These are phyloP conservation scores for Calyptommatus sinebrachiatus DNA, from an alignment of 2,113 vertebrate genomes.

Conservation along the genomic window DNA sequence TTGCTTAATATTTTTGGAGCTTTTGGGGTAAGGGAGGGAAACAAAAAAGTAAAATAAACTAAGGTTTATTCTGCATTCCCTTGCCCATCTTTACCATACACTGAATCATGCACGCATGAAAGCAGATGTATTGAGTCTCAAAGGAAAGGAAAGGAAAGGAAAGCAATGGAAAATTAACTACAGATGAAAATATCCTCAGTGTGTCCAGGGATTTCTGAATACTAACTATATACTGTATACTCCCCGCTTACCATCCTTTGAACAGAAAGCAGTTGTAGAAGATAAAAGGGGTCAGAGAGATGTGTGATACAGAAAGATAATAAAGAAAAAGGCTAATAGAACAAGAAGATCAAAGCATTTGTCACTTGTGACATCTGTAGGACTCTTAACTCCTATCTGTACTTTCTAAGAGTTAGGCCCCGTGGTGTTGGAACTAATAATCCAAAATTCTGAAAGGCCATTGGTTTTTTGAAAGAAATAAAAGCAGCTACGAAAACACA, in stretches of 20 bases:
- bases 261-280: conserved; percentile 46
- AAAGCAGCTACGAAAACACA: too few species aligned
- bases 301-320: conserved; percentile 31
- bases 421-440: too few species aligned
- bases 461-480: too few species aligned
- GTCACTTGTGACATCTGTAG: not conserved
- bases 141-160: conserved; percentile 76
- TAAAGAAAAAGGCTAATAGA: not conserved
- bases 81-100: conserved; percentile 67
- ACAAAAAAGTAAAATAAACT: not conserved
- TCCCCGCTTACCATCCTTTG: conserved; percentile 47
- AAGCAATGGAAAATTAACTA: conserved; percentile 78
- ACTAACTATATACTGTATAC: conserved; percentile 53
- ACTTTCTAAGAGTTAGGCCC: too few species aligned
- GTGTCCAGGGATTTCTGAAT: conserved; percentile 57
- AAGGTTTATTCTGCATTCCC: conserved; percentile 68
- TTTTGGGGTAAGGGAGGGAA: not conserved
- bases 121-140: conserved; percentile 73
- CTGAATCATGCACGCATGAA: conserved; percentile 69
- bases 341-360: not conserved
- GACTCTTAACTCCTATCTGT: not conserved
- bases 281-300: conserved; percentile 52
- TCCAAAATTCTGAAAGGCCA: too few species aligned
- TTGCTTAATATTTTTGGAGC: too few species aligned
- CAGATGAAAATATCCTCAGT: conserved; percentile 66